Evolutionary conservation across 2,797 vertebrate genomes (phyloP).

Genomic region (Acanthurus leucopareius): DNA sequence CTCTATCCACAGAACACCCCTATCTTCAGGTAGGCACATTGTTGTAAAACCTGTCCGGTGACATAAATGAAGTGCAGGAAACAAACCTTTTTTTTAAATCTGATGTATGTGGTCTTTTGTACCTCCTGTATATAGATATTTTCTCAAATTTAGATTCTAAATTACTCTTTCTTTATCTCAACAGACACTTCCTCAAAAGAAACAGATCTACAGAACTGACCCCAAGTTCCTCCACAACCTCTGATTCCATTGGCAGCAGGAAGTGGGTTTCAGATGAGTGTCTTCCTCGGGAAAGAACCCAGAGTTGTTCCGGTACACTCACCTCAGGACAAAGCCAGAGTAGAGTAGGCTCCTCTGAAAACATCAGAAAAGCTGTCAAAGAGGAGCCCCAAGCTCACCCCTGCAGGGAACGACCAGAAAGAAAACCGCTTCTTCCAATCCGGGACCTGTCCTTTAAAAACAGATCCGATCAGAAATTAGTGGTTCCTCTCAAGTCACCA

Average conservation of each 20-base stretch:
- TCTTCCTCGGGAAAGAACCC: slow-evolving; percentile 80
- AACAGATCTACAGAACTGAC: slow-evolving; percentile 82
- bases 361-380: slow-evolving; percentile 50
- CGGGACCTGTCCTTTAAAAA: slow-evolving; percentile 75
- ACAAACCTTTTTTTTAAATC: too few relatives aligned
- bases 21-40: slow-evolving; percentile 82
- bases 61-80: neutral
- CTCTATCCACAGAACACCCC: slow-evolving; percentile 86
- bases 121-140: neutral
- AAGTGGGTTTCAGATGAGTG: slow-evolving; percentile 85
- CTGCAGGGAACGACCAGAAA: slow-evolving; percentile 64
- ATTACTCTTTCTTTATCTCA: slow-evolving; percentile 23
- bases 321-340: slow-evolving; percentile 70
- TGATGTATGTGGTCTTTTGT: too few relatives aligned
- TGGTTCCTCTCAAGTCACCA: slow-evolving; percentile 49
- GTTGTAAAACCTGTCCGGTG: neutral
- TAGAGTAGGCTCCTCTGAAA: slow-evolving; percentile 69
- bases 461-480: slow-evolving; percentile 54
- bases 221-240: slow-evolving; percentile 51
- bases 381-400: slow-evolving; percentile 54
- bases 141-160: neutral
- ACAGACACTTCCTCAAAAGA: slow-evolving; percentile 88
- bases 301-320: slow-evolving; percentile 75
- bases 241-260: slow-evolving; percentile 66
- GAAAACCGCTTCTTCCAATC: slow-evolving; percentile 76